A percentile compares a stretch with the other conserved stretches of the same genome.
These are phyloP conservation scores for Trigoniulus corallinus DNA, from an alignment of 1,140 invertebrate genomes.

Conservation along the genomic window DNA sequence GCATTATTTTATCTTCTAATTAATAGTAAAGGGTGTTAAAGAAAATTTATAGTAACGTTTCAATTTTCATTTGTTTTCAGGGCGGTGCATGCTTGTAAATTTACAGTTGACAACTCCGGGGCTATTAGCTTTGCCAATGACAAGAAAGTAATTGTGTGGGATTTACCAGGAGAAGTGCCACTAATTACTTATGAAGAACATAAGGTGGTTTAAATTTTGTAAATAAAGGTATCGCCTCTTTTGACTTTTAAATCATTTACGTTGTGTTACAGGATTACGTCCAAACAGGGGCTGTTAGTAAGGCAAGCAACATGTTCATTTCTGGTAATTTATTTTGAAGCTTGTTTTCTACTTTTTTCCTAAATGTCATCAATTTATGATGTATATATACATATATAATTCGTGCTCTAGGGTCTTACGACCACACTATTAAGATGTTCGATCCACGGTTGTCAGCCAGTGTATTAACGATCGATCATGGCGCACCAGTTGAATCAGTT, in stretches of 20 bases:
- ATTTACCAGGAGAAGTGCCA: slow-evolving; percentile 64
- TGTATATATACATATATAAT: slow-evolving; percentile 4
- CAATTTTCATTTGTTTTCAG: slow-evolving; percentile 23
- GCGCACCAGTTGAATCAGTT: slow-evolving; percentile 74
- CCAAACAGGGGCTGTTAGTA: slow-evolving; percentile 58
- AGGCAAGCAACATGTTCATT: slow-evolving; percentile 51
- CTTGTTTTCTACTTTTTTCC: too few species aligned
- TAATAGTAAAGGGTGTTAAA: slow-evolving; percentile 27
- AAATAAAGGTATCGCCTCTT: not conserved
- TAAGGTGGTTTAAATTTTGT: slow-evolving; percentile 23
- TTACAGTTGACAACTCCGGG: slow-evolving; percentile 56
- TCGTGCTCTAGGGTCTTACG: slow-evolving; percentile 59
- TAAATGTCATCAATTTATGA: too few species aligned
- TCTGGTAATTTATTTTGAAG: too few species aligned
- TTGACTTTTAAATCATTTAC: not conserved
- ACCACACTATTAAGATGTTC: slow-evolving; percentile 75
- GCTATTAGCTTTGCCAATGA: slow-evolving; percentile 88
- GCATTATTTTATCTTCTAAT: too few species aligned
- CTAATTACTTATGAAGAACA: slow-evolving; percentile 50
- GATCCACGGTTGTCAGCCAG: slow-evolving; percentile 52
- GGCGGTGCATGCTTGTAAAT: slow-evolving; percentile 64
- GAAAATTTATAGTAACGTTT: slow-evolving; percentile 5
- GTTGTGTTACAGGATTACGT: slow-evolving; percentile 47
- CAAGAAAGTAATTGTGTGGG: slow-evolving; percentile 73
- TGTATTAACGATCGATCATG: slow-evolving; percentile 65